Percentiles rank a stretch among this genome's conserved stretches.
These are phyloP conservation scores for Prosopocoilus inquinatus DNA, from an alignment of 2,888 invertebrate genomes.

Conservation along the genomic window DNA sequence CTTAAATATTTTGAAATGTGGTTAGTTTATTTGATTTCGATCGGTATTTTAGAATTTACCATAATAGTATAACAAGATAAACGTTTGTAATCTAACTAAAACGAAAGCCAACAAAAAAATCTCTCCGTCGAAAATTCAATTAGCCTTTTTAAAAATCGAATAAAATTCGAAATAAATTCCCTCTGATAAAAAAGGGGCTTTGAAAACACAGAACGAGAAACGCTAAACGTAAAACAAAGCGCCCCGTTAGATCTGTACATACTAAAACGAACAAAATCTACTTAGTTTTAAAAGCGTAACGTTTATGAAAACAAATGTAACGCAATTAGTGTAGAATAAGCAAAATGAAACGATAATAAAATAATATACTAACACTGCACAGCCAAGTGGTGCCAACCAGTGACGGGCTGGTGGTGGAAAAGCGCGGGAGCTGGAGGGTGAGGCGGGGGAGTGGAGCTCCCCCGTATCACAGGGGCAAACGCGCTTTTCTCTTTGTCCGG, in stretches of 20 bases:
- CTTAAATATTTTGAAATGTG: too few relatives aligned
- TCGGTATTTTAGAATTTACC: too few relatives aligned
- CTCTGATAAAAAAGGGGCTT: background rate
- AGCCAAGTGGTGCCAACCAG: slow-evolving; percentile 63
- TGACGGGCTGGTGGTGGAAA: slow-evolving; percentile 52
- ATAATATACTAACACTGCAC: slow-evolving; percentile 65
- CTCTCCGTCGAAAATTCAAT: background rate
- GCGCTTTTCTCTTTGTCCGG: slow-evolving; percentile 54
- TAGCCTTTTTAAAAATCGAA: slow-evolving; percentile 3
- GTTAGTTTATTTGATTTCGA: too few relatives aligned
- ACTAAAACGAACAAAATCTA: slow-evolving; percentile 41
- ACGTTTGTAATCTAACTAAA: slow-evolving; percentile 3
- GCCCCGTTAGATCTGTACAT: slow-evolving; percentile 36
- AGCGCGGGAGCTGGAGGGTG: slow-evolving; percentile 55
- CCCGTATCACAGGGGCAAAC: slow-evolving; percentile 58
- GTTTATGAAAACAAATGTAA: slow-evolving; percentile 45
- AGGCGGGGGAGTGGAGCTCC: slow-evolving; percentile 48
- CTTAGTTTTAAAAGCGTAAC: slow-evolving; percentile 43
- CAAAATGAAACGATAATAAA: slow-evolving; percentile 43
- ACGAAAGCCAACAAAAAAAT: slow-evolving; percentile 2
- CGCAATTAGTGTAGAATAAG: slow-evolving; percentile 39
- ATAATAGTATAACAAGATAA: background rate
- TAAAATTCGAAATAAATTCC: too few relatives aligned
- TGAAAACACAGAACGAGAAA: slow-evolving; percentile 20
- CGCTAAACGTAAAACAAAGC: slow-evolving; percentile 23